phyloP scores from a whole-genome alignment of 2,888 invertebrate species.

The Endotricha flammealis region DNA sequence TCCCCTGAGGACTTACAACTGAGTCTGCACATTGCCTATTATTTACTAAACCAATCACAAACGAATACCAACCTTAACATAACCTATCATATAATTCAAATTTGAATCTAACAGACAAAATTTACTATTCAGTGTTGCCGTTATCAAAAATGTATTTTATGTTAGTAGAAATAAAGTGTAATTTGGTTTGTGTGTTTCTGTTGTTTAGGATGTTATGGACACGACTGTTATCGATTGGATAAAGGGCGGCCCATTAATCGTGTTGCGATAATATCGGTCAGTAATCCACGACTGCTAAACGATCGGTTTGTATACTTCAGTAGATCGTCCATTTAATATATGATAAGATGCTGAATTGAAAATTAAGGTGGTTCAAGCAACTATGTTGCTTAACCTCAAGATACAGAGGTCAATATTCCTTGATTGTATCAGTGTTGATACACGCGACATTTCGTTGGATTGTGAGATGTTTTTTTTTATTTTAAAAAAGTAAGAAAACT shows the following conservation, averaged over 20 bases:
- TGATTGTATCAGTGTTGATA: not conserved
- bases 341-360: conserved; percentile 7
- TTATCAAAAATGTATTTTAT: conserved; percentile 20
- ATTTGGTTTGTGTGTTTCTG: conserved; percentile 24
- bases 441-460: too few species aligned
- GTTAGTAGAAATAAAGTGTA: conserved; percentile 13
- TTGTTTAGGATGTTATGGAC: conserved; percentile 44
- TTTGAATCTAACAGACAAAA: conserved; percentile 14
- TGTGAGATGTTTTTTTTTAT: too few species aligned
- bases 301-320: conserved; percentile 53
- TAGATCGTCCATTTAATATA: not conserved
- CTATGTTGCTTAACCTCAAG: not conserved
- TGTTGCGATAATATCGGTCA: conserved; percentile 65
- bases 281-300: conserved; percentile 71
- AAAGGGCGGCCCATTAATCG: conserved; percentile 70
- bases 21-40: conserved; percentile 39
- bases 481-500: too few species aligned
- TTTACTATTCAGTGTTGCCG: conserved; percentile 17
- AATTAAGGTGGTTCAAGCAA: not conserved
- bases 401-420: not conserved
- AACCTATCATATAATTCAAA: conserved; percentile 11
- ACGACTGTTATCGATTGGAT: conserved; percentile 55
- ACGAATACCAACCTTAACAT: conserved; percentile 24
- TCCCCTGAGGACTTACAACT: conserved; percentile 67
- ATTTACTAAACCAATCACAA: conserved; percentile 22